phyloP scores from a whole-genome alignment of 2,113 vertebrate genomes.

The Elachura formosa region DNA sequence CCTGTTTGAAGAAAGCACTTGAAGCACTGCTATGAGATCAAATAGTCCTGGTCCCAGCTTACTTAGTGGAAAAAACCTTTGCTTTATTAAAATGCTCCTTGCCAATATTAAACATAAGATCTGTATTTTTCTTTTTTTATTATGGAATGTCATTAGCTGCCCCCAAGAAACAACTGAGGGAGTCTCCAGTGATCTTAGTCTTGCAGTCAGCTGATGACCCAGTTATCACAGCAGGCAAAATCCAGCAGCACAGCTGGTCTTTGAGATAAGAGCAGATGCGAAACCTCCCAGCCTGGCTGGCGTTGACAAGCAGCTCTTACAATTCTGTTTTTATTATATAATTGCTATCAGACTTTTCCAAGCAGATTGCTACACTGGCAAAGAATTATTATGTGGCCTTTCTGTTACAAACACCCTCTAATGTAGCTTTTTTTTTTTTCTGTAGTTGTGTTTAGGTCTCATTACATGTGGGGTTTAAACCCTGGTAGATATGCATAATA shows the following conservation, averaged over 20 bases:
- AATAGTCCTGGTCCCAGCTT: not conserved
- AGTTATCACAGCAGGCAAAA: slow-evolving; percentile 28
- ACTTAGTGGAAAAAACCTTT: not conserved
- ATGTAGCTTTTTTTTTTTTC: not conserved
- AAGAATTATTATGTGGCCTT: not conserved
- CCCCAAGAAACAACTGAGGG: not conserved
- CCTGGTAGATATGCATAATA: not conserved
- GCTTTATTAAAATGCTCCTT: not conserved
- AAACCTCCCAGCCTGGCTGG: not conserved
- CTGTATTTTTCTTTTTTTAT: not conserved
- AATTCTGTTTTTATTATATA: not conserved
- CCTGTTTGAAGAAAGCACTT: not conserved
- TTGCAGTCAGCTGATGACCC: not conserved
- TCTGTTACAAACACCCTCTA: not conserved
- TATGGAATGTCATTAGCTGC: not conserved
- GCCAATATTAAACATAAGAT: not conserved
- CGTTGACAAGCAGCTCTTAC: not conserved
- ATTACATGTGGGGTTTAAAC: not conserved
- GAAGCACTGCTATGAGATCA: not conserved
- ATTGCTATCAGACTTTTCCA: not conserved
- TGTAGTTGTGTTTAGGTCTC: not conserved
- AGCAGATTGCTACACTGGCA: not conserved
- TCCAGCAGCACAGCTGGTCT: slow-evolving; percentile 24
- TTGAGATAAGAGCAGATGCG: slow-evolving; percentile 27
- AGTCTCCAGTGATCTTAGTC: not conserved